These are phyloP conservation scores for Scelioninae gen. 1 DNA, from an alignment of 2,888 invertebrate genomes.

Conservation along the genomic window DNA sequence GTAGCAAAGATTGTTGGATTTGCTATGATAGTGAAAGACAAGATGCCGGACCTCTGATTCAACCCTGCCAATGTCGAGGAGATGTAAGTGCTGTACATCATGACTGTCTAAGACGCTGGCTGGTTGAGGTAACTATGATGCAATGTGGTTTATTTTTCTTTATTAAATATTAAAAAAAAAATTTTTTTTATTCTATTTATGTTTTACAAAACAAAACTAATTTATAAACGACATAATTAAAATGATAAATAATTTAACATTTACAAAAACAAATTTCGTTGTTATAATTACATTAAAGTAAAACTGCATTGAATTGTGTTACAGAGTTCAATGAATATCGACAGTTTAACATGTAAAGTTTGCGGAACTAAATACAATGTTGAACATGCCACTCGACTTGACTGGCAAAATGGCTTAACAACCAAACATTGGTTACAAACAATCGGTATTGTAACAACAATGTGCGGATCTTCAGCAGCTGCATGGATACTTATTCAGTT, in stretches of 20 bases:
- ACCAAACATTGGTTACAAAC: conserved; percentile 94
- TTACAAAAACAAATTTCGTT: not conserved
- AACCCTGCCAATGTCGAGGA: conserved; percentile 95
- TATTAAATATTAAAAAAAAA: not conserved
- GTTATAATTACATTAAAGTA: not conserved
- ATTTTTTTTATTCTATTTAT: too few species aligned
- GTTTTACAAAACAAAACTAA: too few species aligned
- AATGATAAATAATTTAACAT: conserved; percentile 5
- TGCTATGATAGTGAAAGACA: conserved; percentile 93
- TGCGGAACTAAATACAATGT: conserved; percentile 93
- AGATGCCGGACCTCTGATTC: conserved; percentile 91
- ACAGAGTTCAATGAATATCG: conserved; percentile 89
- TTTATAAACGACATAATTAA: not conserved
- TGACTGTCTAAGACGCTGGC: conserved; percentile 94
- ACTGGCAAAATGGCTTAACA: conserved; percentile 94
- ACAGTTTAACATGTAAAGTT: conserved; percentile 91
- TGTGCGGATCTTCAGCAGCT: conserved; percentile 91
- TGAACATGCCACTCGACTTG: conserved; percentile 90
- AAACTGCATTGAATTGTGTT: conserved; percentile 32
- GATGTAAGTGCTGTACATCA: conserved; percentile 97
- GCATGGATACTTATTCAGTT: conserved; percentile 93
- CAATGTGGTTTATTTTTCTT: not conserved
- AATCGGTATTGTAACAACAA: conserved; percentile 90
- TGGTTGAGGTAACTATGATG: conserved; percentile 89
- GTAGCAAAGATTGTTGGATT: conserved; percentile 94